Percentiles rank a stretch among this genome's conserved stretches.
Conservation (phyloP, 1,140 invertebrate species). For the Amphibalanus amphitrite region DNA sequence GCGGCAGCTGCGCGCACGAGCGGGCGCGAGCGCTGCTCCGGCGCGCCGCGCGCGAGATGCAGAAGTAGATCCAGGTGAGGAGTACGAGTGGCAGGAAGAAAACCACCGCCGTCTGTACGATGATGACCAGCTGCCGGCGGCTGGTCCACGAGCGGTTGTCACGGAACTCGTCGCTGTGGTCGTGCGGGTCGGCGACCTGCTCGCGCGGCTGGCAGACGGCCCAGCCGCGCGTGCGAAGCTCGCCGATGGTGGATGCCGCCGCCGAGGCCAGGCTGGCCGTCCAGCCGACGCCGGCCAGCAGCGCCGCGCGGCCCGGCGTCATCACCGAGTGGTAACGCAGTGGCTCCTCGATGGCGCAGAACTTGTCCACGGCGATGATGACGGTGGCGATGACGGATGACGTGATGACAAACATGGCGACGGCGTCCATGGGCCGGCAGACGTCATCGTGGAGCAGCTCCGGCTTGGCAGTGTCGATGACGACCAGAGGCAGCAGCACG, state of each 20-base stretch:
- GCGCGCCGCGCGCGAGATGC: conserved; percentile 49
- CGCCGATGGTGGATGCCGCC: conserved; percentile 28
- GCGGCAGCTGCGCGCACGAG: conserved; percentile 34
- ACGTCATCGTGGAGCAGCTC: conserved; percentile 14
- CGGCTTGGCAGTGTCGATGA: conserved; percentile 27
- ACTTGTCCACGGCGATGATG: conserved; percentile 67
- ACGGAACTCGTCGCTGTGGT: neutral
- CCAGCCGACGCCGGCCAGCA: conserved; percentile 50
- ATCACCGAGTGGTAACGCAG: conserved; percentile 59
- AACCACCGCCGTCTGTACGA: conserved; percentile 35
- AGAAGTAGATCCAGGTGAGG: conserved; percentile 48
- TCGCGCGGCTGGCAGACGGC: no score
- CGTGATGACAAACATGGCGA: conserved; percentile 33
- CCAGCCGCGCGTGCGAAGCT: conserved; percentile 24
- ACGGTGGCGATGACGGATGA: conserved; percentile 50
- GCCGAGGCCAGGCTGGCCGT: conserved; percentile 33
- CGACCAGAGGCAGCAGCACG: conserved; percentile 38
- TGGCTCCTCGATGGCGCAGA: conserved; percentile 69
- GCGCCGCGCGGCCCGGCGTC: conserved; percentile 46
- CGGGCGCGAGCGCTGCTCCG: conserved; percentile 48
- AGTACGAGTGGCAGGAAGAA: conserved; percentile 44
- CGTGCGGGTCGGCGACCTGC: no score
- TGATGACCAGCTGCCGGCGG: conserved; percentile 20
- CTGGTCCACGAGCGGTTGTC: conserved; percentile 1
- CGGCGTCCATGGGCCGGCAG: conserved; percentile 33